Conservation (phyloP, 2,113 vertebrate species). For the Macaca mulatta region DNA sequence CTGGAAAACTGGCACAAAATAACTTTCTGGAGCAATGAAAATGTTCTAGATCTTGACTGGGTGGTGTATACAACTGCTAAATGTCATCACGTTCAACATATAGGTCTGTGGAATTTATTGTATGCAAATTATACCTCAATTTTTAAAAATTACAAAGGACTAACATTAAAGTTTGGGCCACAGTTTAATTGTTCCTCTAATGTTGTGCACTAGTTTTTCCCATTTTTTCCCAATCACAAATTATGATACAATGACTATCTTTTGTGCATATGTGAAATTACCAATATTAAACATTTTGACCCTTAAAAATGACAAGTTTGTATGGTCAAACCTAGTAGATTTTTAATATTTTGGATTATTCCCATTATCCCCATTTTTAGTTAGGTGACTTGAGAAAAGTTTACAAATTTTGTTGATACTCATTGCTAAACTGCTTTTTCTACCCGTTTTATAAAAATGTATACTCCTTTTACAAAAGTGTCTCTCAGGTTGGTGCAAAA, state of each 20-base stretch:
- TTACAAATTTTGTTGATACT: not conserved
- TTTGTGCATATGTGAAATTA: not conserved
- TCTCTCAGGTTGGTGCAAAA: too few species aligned
- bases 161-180: not conserved
- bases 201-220: not conserved
- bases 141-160: not conserved
- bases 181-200: not conserved
- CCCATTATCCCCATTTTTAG: not conserved
- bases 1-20: not conserved
- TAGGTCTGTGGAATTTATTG: not conserved
- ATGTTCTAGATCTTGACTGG: not conserved
- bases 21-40: not conserved
- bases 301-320: not conserved
- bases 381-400: not conserved
- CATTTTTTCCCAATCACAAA: not conserved
- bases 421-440: not conserved
- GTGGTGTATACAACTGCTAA: not conserved
- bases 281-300: not conserved
- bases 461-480: not conserved
- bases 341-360: slow-evolving; percentile 35
- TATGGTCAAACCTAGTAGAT: not conserved
- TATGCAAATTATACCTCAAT: not conserved
- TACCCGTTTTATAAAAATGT: not conserved
- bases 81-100: not conserved
- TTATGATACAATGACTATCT: not conserved